Evolutionary conservation across 2,113 vertebrate species (phyloP).

Genomic region (Uria aalge): DNA sequence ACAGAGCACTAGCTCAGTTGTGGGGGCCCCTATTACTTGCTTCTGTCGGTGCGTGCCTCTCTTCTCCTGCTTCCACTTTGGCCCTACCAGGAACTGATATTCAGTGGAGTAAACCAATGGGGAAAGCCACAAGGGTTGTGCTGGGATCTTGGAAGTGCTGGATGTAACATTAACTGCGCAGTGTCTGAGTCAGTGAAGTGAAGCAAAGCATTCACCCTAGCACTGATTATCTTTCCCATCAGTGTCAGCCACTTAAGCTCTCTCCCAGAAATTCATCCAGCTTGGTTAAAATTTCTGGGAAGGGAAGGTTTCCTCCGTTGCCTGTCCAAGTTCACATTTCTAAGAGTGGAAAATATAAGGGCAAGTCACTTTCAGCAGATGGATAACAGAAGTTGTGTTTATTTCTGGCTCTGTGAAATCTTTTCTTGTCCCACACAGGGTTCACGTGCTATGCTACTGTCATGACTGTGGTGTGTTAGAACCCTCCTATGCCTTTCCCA

Average conservation of each 20-base stretch:
- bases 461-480: rapidly evolving
- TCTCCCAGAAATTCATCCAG: conserved; percentile 40
- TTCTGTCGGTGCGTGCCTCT: not conserved
- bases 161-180: conserved; percentile 37
- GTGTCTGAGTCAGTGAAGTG: conserved; percentile 48
- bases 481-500: not conserved
- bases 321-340: conserved; percentile 40
- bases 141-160: not conserved
- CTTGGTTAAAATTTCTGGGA: conserved; percentile 63
- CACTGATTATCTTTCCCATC: conserved; percentile 55
- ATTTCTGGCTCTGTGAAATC: not conserved
- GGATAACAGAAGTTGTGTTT: not conserved
- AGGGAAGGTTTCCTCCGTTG: conserved; percentile 5
- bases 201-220: conserved; percentile 10
- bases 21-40: not conserved
- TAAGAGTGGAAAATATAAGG: not conserved
- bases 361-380: not conserved
- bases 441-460: not conserved
- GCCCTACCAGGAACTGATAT: not conserved
- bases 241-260: conserved; percentile 29
- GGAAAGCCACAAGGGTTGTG: conserved; percentile 46
- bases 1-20: not conserved
- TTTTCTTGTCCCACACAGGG: not conserved
- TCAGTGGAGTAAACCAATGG: not conserved
- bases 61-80: not conserved